These are phyloP conservation scores for Coluber constrictor DNA, from an alignment of 2,797 vertebrate species.

Conservation along the genomic window DNA sequence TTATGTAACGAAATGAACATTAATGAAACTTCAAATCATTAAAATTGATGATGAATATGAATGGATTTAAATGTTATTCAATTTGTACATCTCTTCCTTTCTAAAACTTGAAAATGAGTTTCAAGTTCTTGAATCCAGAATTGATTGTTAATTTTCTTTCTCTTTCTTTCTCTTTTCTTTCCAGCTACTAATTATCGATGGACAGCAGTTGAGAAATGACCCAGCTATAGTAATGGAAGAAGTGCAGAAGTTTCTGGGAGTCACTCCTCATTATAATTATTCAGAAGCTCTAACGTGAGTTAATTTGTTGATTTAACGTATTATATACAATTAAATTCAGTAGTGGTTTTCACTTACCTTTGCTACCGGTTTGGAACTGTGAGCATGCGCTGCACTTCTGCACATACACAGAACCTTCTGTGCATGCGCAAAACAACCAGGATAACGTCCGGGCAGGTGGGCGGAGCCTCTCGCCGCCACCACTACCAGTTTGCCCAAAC, in stretches of 20 bases:
- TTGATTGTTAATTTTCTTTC: background rate
- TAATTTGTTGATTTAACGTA: conserved; percentile 28
- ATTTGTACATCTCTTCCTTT: background rate
- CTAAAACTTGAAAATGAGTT: conserved; percentile 25
- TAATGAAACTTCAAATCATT: conserved; percentile 33
- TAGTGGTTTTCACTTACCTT: too few relatives aligned
- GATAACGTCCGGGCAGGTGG: too few relatives aligned
- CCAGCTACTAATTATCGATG: conserved; percentile 92
- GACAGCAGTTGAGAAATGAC: conserved; percentile 89
- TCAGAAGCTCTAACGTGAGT: conserved; percentile 94
- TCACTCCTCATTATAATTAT: conserved; percentile 93
- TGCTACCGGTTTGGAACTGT: too few relatives aligned
- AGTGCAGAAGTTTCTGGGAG: conserved; percentile 93
- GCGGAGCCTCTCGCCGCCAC: too few relatives aligned
- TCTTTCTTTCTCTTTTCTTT: conserved; percentile 13
- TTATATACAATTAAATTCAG: background rate
- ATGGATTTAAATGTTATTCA: conserved; percentile 19
- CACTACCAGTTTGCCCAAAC: too few relatives aligned
- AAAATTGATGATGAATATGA: conserved; percentile 39
- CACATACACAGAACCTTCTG: too few relatives aligned
- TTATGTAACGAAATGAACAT: conserved; percentile 13
- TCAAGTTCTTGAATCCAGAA: conserved; percentile 29
- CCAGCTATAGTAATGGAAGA: conserved; percentile 92
- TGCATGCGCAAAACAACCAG: too few relatives aligned
- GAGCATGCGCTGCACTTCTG: too few relatives aligned